Conservation (phyloP, 2,888 invertebrate species). For the Labia minor region DNA sequence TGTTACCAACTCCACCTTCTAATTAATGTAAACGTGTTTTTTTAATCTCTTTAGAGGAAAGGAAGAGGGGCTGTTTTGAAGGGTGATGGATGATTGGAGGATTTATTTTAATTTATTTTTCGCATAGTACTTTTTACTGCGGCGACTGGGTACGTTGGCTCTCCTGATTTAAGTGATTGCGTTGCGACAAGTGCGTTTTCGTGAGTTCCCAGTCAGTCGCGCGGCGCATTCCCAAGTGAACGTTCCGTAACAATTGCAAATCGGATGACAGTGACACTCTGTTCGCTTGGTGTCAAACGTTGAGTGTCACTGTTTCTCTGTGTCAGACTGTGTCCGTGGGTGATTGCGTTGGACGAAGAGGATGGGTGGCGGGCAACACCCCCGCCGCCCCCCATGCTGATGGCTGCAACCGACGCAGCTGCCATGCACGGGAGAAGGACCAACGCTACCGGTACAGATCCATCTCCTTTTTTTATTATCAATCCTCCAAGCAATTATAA, state of each 20-base stretch:
- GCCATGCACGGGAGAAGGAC: not conserved
- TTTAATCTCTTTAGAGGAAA: not conserved
- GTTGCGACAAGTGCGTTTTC: not conserved
- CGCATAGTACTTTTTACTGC: not conserved
- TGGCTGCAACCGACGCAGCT: not conserved
- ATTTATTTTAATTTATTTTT: not conserved
- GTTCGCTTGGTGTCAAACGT: not conserved
- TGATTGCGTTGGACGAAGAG: not conserved
- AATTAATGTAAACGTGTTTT: not conserved
- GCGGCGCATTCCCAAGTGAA: not conserved
- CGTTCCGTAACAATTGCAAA: no score
- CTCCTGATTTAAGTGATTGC: not conserved
- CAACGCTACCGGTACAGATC: not conserved
- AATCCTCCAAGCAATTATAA: no score
- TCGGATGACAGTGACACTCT: no score
- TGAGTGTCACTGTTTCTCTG: not conserved
- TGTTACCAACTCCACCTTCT: not conserved
- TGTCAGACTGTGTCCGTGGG: not conserved
- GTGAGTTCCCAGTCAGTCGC: not conserved
- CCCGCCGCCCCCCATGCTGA: not conserved
- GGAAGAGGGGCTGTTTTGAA: not conserved
- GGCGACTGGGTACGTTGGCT: not conserved
- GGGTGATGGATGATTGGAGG: no score
- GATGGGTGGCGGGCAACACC: not conserved
- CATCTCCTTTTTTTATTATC: not conserved